Evolutionary conservation across 2,888 invertebrate genomes (phyloP).

Genomic region (Criorhina ranunculi): DNA sequence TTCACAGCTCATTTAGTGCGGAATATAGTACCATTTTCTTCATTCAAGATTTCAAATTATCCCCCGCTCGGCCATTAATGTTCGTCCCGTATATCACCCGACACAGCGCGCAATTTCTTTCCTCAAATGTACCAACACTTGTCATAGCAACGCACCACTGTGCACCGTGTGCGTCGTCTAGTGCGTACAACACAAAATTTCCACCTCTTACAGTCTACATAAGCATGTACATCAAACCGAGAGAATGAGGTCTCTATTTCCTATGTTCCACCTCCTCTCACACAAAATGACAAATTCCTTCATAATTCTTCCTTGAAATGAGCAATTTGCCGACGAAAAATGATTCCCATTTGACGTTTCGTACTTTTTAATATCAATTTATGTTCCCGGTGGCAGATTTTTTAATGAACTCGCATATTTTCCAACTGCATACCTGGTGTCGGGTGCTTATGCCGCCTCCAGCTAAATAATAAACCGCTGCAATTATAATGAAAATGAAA

Average conservation of each 20-base stretch:
- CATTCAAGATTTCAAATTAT: constrained; percentile 59
- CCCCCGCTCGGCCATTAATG: constrained; percentile 55
- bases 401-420: constrained; percentile 71
- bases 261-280: constrained; percentile 3
- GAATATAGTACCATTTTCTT: constrained; percentile 19
- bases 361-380: constrained; percentile 76
- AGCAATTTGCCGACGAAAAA: constrained; percentile 76
- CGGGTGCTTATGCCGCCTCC: not conserved
- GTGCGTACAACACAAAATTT: constrained; percentile 14
- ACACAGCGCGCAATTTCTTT: constrained; percentile 48
- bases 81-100: constrained; percentile 49
- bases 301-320: constrained; percentile 75
- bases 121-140: constrained; percentile 62
- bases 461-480: constrained; percentile 70
- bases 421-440: constrained; percentile 47
- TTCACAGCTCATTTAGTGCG: constrained; percentile 52
- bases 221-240: constrained; percentile 15
- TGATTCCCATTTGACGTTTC: constrained; percentile 76
- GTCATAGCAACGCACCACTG: constrained; percentile 27
- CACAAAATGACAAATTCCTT: constrained; percentile 73
- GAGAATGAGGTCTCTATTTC: constrained; percentile 16
- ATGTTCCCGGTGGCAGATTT: constrained; percentile 75
- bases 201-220: not conserved
- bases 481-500: constrained; percentile 70
- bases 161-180: constrained; percentile 32